A percentile compares a stretch with the other conserved stretches of the same genome.
Conservation (phyloP, 2,113 vertebrate species). For the Siphamia tubifer region DNA sequence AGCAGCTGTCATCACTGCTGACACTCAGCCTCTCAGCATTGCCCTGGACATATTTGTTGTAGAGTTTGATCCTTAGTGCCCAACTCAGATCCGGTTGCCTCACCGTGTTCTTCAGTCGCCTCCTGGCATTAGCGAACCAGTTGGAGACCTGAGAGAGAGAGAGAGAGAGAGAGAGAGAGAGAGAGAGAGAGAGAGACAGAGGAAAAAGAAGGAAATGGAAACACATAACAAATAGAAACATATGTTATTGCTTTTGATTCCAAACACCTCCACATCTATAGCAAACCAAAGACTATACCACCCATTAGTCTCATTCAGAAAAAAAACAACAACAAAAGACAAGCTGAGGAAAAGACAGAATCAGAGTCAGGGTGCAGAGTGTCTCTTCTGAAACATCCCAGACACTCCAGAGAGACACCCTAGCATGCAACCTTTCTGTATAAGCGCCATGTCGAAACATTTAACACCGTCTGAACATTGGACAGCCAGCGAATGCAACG, state of each 20-base stretch:
- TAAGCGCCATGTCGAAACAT: constrained; percentile 54
- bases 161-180: background rate
- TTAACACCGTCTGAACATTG: constrained; percentile 34
- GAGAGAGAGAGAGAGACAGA: background rate
- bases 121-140: constrained; percentile 98
- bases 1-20: constrained; percentile 96
- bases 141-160: constrained; percentile 88
- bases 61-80: constrained; percentile 97
- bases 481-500: constrained; percentile 40
- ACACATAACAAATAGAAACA: constrained; percentile 20
- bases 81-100: constrained; percentile 98
- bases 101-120: constrained; percentile 97
- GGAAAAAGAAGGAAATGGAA: background rate
- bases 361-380: constrained; percentile 46
- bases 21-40: constrained; percentile 92
- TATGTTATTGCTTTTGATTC: constrained; percentile 46
- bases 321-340: constrained; percentile 7
- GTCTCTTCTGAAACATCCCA: constrained; percentile 52
- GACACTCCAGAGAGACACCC: constrained; percentile 41
- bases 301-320: constrained; percentile 34
- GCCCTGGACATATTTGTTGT: constrained; percentile 96
- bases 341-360: constrained; percentile 20
- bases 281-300: constrained; percentile 43
- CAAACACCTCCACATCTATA: constrained; percentile 40
- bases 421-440: constrained; percentile 44